Conservation (phyloP, 2,113 vertebrate genomes). For the Eulemur macaco region DNA sequence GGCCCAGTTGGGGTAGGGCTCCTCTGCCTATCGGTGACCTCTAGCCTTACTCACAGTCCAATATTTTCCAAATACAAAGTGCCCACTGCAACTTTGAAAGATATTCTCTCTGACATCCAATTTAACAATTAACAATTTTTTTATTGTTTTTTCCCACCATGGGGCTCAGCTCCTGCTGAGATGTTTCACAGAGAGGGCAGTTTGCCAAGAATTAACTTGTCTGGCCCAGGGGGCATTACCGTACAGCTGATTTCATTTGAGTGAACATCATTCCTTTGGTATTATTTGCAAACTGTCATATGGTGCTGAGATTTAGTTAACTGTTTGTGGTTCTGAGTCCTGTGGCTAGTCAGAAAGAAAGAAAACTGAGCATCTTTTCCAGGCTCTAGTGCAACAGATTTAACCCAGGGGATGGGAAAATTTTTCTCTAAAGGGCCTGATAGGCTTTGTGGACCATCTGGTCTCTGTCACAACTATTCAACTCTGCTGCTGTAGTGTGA, state of each 20-base stretch:
- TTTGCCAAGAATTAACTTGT: constrained; percentile 75
- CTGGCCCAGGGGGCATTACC: constrained; percentile 68
- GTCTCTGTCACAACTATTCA: background rate
- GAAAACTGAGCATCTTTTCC: background rate
- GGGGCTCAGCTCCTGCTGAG: constrained; percentile 68
- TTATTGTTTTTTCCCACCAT: constrained; percentile 64
- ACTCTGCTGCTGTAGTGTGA: background rate
- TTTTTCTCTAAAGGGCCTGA: background rate
- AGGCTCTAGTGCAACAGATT: background rate
- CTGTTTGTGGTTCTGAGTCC: constrained; percentile 39
- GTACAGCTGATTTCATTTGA: constrained; percentile 72
- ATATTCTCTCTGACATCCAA: constrained; percentile 73
- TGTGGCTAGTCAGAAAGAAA: background rate
- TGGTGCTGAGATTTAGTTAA: constrained; percentile 65
- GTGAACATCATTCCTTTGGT: constrained; percentile 75
- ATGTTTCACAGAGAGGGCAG: constrained; percentile 68
- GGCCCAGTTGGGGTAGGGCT: background rate
- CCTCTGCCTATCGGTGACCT: constrained; percentile 26
- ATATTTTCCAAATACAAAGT: constrained; percentile 47
- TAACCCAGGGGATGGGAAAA: background rate
- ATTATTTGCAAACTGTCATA: constrained; percentile 72
- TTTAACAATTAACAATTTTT: constrained; percentile 74
- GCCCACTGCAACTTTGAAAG: constrained; percentile 56
- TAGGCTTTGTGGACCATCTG: background rate
- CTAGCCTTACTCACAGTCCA: background rate